Percentiles rank a stretch among this genome's conserved stretches.
Evolutionary conservation across 53 echinoderm and acorn worm genomes (phyloP).

Genomic region (Echinometra lucunter): DNA sequence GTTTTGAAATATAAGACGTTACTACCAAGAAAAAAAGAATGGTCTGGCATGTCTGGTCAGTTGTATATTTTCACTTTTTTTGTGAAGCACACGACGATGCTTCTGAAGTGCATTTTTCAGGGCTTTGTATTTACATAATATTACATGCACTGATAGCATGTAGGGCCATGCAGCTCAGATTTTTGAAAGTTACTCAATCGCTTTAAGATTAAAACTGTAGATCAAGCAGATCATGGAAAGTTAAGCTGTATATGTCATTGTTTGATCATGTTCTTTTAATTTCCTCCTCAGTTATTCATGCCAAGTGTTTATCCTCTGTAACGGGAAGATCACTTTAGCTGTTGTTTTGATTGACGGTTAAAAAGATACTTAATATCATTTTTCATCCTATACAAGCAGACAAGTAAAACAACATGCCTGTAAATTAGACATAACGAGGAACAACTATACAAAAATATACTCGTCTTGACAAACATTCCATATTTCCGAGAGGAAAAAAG

Average conservation of each 20-base stretch:
- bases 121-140: not conserved
- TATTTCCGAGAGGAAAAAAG: constrained; percentile 12
- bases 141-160: too few species aligned
- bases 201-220: too few species aligned
- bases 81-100: too few species aligned
- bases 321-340: not conserved
- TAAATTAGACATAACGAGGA: not conserved
- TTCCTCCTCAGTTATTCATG: not conserved
- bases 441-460: not conserved
- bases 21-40: too few species aligned
- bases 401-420: not conserved
- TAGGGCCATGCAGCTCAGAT: too few species aligned
- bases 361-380: not conserved
- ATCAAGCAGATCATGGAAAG: too few species aligned
- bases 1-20: too few species aligned
- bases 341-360: not conserved
- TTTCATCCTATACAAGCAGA: not conserved
- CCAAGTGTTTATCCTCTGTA: not conserved
- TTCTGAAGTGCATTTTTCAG: too few species aligned
- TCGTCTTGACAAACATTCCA: not conserved
- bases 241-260: not conserved
- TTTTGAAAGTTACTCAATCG: too few species aligned
- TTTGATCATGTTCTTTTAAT: not conserved
- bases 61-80: too few species aligned
- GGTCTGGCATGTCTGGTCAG: too few species aligned